Conservation (phyloP, 2,888 invertebrate genomes). For the Antheraea yamamai region DNA sequence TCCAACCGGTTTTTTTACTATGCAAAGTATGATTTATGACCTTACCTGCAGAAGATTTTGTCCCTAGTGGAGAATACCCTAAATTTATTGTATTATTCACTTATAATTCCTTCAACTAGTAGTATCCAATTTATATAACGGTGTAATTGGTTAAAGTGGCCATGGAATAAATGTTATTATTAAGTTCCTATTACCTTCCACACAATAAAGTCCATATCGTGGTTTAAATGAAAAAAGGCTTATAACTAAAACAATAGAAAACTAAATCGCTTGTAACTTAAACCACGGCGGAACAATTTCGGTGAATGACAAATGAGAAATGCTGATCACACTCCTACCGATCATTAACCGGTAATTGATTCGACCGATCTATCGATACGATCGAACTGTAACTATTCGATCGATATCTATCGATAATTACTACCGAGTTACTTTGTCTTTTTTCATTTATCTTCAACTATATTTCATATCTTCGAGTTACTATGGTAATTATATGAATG, state of each 20-base stretch:
- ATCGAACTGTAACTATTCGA: slow-evolving; percentile 59
- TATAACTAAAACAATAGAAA: background rate
- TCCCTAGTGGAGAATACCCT: too few species aligned
- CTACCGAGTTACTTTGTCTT: slow-evolving; percentile 13
- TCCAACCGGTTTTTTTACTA: too few species aligned
- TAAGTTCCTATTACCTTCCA: too few species aligned
- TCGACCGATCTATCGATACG: slow-evolving; percentile 50
- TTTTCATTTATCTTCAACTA: slow-evolving; percentile 39
- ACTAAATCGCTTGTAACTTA: slow-evolving; percentile 32
- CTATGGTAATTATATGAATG: background rate
- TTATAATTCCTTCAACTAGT: too few species aligned
- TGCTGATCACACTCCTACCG: slow-evolving; percentile 63
- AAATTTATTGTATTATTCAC: too few species aligned
- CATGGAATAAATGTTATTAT: too few species aligned
- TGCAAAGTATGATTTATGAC: too few species aligned
- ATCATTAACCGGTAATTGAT: slow-evolving; percentile 70
- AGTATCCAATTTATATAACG: too few species aligned
- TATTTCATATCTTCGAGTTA: background rate
- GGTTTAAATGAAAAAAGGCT: background rate
- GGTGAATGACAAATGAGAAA: slow-evolving; percentile 79
- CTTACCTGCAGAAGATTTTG: too few species aligned
- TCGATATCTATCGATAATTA: slow-evolving; percentile 33
- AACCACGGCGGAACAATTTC: slow-evolving; percentile 59
- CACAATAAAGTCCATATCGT: too few species aligned
- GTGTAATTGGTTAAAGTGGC: too few species aligned